Evolutionary conservation across 2,797 vertebrate species (phyloP).

Genomic region (Vireo griseus): DNA sequence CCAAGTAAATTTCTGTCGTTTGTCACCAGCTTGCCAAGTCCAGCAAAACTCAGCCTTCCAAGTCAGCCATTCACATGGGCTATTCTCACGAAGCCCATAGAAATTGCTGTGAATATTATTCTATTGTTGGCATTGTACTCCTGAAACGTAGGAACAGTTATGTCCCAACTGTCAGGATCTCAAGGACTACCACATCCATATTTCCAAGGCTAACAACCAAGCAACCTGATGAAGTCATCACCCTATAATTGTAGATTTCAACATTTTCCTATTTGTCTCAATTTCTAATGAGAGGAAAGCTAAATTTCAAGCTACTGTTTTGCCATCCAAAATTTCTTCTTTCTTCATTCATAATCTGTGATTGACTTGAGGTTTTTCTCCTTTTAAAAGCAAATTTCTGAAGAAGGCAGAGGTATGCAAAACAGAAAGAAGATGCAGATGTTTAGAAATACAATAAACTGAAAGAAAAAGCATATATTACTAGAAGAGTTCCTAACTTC

Average conservation of each 20-base stretch:
- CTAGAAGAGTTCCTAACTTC: neutral
- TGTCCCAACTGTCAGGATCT: fast-evolving
- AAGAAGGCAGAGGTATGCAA: neutral
- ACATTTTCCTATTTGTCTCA: neutral
- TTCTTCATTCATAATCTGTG: neutral
- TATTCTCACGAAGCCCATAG: neutral
- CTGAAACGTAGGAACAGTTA: neutral
- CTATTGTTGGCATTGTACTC: neutral
- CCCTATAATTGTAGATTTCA: neutral
- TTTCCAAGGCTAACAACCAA: neutral
- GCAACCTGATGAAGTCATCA: neutral
- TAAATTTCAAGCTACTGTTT: neutral
- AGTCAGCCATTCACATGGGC: neutral
- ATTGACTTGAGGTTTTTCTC: neutral
- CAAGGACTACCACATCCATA: neutral
- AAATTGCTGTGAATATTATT: neutral
- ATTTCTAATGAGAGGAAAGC: neutral
- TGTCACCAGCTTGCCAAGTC: neutral
- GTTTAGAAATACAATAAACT: neutral
- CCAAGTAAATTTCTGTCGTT: neutral
- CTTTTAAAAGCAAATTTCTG: neutral
- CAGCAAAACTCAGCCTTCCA: neutral
- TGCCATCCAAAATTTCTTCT: neutral
- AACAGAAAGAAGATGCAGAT: neutral
- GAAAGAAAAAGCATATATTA: neutral